phyloP scores from a whole-genome alignment of 2,113 vertebrate genomes.

The Fregetta grallaria region DNA sequence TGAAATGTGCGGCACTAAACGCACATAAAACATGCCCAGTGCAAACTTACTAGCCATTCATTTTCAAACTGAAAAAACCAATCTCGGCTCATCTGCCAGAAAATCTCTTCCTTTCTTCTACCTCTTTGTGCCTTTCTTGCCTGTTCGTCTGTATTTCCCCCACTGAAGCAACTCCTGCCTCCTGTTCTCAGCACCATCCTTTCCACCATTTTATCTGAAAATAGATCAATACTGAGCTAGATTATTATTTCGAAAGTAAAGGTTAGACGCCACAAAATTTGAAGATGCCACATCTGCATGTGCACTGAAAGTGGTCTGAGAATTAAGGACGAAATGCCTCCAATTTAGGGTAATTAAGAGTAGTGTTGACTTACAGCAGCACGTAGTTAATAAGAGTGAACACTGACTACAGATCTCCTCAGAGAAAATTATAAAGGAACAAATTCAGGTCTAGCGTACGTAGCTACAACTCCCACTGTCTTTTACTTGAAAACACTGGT shows the following conservation, averaged over 20 bases:
- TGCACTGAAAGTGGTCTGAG: neutral
- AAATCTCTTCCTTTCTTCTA: neutral
- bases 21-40: neutral
- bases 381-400: neutral
- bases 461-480: neutral
- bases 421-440: neutral
- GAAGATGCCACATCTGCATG: neutral
- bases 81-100: neutral
- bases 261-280: neutral
- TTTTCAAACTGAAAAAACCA: neutral
- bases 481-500: neutral
- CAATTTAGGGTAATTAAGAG: neutral
- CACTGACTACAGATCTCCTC: neutral
- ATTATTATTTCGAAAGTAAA: neutral
- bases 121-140: neutral
- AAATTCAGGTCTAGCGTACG: too few relatives aligned
- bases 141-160: neutral
- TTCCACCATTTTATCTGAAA: neutral
- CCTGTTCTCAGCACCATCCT: neutral
- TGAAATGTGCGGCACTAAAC: neutral
- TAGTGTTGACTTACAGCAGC: neutral
- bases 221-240: accelerated
- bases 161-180: accelerated
- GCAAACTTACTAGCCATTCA: neutral
- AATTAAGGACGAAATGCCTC: neutral